These are phyloP conservation scores for Fregetta grallaria DNA, from an alignment of 2,113 vertebrate genomes.

Conservation along the genomic window DNA sequence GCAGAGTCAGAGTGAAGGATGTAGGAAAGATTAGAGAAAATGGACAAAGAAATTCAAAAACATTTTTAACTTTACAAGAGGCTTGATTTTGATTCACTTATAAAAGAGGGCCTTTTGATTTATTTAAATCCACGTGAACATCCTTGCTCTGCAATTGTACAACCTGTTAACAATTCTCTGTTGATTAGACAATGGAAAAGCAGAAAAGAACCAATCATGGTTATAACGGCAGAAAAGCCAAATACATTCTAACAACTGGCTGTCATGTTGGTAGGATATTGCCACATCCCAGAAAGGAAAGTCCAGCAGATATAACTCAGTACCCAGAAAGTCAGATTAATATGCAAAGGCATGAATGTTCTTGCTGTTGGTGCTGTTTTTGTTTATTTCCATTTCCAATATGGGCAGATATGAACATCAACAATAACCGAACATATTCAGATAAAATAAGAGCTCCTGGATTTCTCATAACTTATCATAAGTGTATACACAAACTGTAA, in stretches of 20 bases:
- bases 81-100: slow-evolving; percentile 60
- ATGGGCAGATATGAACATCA: neutral
- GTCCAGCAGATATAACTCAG: neutral
- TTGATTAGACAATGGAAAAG: slow-evolving; percentile 53
- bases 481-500: neutral
- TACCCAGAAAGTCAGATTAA: neutral
- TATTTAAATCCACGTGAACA: slow-evolving; percentile 46
- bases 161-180: slow-evolving; percentile 55
- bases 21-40: slow-evolving; percentile 32
- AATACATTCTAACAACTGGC: neutral
- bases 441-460: neutral
- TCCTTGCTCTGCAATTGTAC: slow-evolving; percentile 6
- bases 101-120: slow-evolving; percentile 26
- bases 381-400: neutral
- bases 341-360: neutral
- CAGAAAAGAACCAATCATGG: slow-evolving; percentile 38
- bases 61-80: slow-evolving; percentile 50
- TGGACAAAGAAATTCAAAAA: slow-evolving; percentile 41
- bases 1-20: neutral
- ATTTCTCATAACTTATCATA: neutral
- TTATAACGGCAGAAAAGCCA: slow-evolving; percentile 3
- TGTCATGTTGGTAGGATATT: neutral
- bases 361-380: neutral
- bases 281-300: neutral
- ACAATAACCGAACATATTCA: neutral